phyloP scores from a whole-genome alignment of 2,113 vertebrate genomes.

The Paracanthobrama guichenoti region DNA sequence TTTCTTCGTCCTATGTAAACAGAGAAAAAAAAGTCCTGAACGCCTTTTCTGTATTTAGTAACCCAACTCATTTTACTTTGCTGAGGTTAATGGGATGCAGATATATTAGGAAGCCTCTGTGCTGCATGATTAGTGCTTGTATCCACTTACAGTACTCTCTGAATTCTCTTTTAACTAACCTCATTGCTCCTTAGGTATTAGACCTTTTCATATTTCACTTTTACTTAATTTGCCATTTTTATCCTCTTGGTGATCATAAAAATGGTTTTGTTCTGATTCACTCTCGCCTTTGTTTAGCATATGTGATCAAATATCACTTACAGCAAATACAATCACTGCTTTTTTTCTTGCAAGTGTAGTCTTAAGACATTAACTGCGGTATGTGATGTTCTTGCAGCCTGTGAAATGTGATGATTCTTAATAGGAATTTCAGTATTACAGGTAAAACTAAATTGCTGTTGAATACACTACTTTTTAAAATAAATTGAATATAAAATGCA shows the following conservation, averaged over 20 bases:
- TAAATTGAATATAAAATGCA: not conserved
- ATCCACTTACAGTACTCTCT: conserved; percentile 5
- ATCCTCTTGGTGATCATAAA: not conserved
- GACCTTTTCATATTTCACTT: not conserved
- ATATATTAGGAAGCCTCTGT: conserved; percentile 1
- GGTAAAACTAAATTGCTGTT: not conserved
- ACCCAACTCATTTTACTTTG: not conserved
- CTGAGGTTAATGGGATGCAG: conserved; percentile 1
- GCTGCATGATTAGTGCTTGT: not conserved
- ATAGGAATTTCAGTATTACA: not conserved
- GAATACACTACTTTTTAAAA: not conserved
- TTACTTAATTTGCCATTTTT: not conserved
- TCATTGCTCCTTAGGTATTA: conserved; percentile 2
- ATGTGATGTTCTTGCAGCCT: not conserved
- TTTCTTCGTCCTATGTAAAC: not conserved
- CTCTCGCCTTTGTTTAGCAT: not conserved
- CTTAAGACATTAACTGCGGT: not conserved
- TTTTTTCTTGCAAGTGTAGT: not conserved
- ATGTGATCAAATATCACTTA: not conserved
- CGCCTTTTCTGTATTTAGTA: not conserved
- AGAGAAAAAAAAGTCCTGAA: not conserved
- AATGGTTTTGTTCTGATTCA: not conserved
- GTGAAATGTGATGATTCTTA: not conserved
- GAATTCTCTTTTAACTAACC: conserved; percentile 3
- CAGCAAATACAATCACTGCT: not conserved